These are phyloP conservation scores for Syngnathus floridae DNA, from an alignment of 2,113 vertebrate genomes.

Conservation along the genomic window DNA sequence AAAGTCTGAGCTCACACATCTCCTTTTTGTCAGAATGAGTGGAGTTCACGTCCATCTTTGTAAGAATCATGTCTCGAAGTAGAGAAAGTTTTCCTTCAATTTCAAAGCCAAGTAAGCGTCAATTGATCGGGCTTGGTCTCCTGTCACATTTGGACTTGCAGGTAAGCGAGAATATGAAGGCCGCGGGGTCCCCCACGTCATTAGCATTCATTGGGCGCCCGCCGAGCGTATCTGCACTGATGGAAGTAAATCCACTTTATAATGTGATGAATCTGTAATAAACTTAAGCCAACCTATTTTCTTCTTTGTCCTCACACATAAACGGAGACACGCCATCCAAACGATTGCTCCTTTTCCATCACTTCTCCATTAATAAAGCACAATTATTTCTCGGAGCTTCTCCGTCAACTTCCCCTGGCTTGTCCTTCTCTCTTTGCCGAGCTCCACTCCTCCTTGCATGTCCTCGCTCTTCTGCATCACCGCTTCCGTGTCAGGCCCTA, in stretches of 20 bases:
- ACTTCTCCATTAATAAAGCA: conserved; percentile 28
- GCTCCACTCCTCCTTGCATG: conserved; percentile 55
- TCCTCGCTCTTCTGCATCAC: conserved; percentile 72
- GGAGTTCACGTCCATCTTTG: no score
- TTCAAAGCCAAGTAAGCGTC: neutral
- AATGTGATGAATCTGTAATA: conserved; percentile 20
- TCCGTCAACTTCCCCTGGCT: conserved; percentile 18
- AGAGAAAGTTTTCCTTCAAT: neutral
- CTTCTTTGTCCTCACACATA: conserved; percentile 5
- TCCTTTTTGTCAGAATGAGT: no score
- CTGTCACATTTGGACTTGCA: conserved; percentile 5
- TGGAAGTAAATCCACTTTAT: conserved; percentile 14
- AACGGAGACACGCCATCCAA: neutral
- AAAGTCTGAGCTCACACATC: no score
- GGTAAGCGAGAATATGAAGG: conserved; percentile 2
- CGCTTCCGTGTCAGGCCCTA: conserved; percentile 79
- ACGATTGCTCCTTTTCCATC: conserved; percentile 5
- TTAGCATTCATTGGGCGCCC: conserved; percentile 6
- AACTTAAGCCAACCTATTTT: conserved; percentile 7
- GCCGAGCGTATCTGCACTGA: conserved; percentile 4
- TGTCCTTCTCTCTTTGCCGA: conserved; percentile 27
- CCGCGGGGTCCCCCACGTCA: neutral
- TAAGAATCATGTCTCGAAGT: neutral
- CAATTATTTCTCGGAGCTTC: conserved; percentile 26
- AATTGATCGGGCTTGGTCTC: neutral